Base-by-base conservation (phyloP, 2,888 invertebrate species). In the Agrilus cyanescens region DNA sequence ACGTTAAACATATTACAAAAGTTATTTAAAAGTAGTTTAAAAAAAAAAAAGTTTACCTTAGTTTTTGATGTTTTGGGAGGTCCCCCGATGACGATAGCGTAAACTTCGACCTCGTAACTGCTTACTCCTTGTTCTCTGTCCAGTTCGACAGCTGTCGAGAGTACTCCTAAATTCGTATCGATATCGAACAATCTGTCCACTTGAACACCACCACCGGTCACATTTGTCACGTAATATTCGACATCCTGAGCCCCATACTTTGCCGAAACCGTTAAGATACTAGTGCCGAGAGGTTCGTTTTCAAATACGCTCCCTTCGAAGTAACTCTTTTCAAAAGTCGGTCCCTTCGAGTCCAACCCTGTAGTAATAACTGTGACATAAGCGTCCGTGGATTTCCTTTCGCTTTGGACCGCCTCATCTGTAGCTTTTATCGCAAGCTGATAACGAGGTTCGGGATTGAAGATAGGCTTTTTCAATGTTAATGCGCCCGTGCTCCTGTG, bases 131-230 rank as follows among this genome's bases (percentile, higher is more conserved):
- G 76, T 66, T 91, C 91, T 43, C 89, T 75, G 68, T 91, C 90
- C 64, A 90, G 70, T 48, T 82, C 76, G 35, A 79, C 81, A 12
- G 88, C 86, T 12, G 90, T 90, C 35, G 87, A 86, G 53, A 96
- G 70, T 57, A 89, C 84, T 37, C 95, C 95, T 59, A 86, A 72
- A 53, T 85, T 83, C 15, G 85, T 78, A 69, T 95, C 91, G 59
- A 96, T 85, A 61, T 88, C 88, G 65, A 96, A 96, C 57, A 90
- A 73, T 59, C 88, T 78, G 70, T 90, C 88, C 61, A 87, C 86
- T 70, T 86, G 85, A 53, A 72, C 74, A 48, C 82, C 82, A 51
- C 66, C 69, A 62, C 77, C 78, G 57, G 84, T 85, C 66, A 85
- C 84, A 70, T 85, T 85, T 57, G 88, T 89, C 65, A 94, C 84